Evolutionary conservation across 2,888 invertebrate genomes (phyloP).

Genomic region (Standfussiana lucernea): DNA sequence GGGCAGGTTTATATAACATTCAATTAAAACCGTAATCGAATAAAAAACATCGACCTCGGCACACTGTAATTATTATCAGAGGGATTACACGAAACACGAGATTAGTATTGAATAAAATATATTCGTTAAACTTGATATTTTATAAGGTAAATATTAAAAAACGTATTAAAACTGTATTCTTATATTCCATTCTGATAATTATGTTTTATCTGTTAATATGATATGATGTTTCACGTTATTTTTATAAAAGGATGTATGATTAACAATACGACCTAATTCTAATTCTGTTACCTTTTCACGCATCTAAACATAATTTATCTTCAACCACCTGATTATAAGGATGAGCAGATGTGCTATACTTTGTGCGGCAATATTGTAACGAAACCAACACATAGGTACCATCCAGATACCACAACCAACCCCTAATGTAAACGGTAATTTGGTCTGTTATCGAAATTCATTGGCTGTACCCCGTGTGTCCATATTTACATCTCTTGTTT

Average conservation of each 20-base stretch:
- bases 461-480: constrained; percentile 22
- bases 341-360: constrained; percentile 24
- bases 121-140: constrained; percentile 3
- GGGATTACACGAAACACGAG: constrained; percentile 3
- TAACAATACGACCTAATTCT: neutral
- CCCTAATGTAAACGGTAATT: constrained; percentile 41
- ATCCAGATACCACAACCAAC: neutral
- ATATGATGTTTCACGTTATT: neutral
- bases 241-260: neutral
- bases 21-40: constrained; percentile 53
- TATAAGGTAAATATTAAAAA: neutral
- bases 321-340: constrained; percentile 8
- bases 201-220: neutral
- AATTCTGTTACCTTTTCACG: neutral
- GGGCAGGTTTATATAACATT: constrained; percentile 51
- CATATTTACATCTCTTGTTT: constrained; percentile 52
- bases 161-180: neutral
- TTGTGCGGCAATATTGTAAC: constrained; percentile 32
- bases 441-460: constrained; percentile 56
- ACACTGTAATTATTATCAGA: constrained; percentile 26
- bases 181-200: neutral
- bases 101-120: constrained; percentile 2
- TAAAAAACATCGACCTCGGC: constrained; percentile 35
- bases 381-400: constrained; percentile 32
- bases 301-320: neutral